A percentile compares a stretch with the other conserved stretches of the same genome.
Conservation (phyloP, 2,113 vertebrate genomes). For the Eolophus roseicapilla region DNA sequence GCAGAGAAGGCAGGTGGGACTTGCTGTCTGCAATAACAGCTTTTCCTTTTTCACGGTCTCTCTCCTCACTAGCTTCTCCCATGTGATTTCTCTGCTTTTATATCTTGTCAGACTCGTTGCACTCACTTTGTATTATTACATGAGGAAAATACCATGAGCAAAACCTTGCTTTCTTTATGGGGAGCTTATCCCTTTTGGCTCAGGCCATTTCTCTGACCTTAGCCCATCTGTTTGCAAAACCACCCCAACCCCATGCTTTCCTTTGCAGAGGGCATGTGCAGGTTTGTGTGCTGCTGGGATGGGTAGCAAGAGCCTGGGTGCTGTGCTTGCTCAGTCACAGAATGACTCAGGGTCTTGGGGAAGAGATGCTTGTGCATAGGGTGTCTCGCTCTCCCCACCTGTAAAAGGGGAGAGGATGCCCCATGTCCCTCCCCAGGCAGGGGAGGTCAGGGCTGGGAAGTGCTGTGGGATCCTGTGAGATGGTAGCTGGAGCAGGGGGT, state of each 20-base stretch:
- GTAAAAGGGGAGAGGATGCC: neutral
- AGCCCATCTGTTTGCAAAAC: neutral
- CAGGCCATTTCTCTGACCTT: neutral
- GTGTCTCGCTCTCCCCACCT: neutral
- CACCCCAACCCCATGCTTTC: neutral
- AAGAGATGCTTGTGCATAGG: neutral
- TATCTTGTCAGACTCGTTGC: neutral
- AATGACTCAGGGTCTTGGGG: neutral
- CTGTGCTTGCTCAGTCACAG: neutral
- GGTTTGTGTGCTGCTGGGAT: neutral
- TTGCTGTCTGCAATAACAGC: neutral
- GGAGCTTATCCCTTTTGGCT: neutral
- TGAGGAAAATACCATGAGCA: neutral
- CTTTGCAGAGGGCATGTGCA: neutral
- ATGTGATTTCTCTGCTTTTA: neutral
- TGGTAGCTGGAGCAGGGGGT: neutral
- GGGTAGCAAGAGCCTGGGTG: neutral
- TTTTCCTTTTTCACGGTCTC: accelerated
- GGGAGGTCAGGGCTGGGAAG: neutral
- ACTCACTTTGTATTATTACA: neutral
- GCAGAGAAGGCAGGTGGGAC: neutral
- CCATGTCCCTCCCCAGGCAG: neutral
- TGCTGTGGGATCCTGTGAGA: neutral
- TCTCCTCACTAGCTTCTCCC: neutral
- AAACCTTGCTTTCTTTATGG: neutral